Conservation (phyloP, 2,113 vertebrate species). For the Anarrhichthys ocellatus region DNA sequence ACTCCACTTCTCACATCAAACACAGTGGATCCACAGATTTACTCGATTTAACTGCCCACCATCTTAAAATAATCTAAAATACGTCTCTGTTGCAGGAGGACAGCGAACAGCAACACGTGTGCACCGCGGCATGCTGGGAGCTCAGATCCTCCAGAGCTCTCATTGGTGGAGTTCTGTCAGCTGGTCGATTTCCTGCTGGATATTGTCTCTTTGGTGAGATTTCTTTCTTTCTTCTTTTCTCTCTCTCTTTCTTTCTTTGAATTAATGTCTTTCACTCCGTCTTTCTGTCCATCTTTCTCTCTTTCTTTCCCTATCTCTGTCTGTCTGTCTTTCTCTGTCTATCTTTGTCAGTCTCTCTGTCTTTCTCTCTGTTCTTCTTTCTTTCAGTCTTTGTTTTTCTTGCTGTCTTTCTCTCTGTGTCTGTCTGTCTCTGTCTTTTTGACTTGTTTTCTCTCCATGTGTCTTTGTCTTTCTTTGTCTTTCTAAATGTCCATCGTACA, state of each 20-base stretch:
- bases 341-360: not conserved
- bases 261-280: not conserved
- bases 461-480: not conserved
- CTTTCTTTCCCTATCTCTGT: not conserved
- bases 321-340: not conserved
- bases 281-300: not conserved
- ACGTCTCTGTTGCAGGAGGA: constrained; percentile 83
- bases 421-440: not conserved
- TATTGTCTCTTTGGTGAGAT: constrained; percentile 98
- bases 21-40: not conserved
- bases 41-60: not conserved
- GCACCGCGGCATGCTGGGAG: constrained; percentile 78
- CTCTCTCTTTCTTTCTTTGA: not conserved
- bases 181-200: constrained; percentile 98
- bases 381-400: not conserved
- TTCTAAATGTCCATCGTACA: not conserved
- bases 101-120: constrained; percentile 84
- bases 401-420: not conserved
- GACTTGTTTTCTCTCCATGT: not conserved
- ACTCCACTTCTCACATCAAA: not conserved
- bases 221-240: not conserved
- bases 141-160: constrained; percentile 85
- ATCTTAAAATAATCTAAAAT: no score
- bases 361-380: not conserved
- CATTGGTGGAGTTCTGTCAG: constrained; percentile 94